A percentile compares a stretch with the other conserved stretches of the same genome.
Conservation (phyloP, 2,113 vertebrate genomes). For the Phalacrocorax aristotelis region DNA sequence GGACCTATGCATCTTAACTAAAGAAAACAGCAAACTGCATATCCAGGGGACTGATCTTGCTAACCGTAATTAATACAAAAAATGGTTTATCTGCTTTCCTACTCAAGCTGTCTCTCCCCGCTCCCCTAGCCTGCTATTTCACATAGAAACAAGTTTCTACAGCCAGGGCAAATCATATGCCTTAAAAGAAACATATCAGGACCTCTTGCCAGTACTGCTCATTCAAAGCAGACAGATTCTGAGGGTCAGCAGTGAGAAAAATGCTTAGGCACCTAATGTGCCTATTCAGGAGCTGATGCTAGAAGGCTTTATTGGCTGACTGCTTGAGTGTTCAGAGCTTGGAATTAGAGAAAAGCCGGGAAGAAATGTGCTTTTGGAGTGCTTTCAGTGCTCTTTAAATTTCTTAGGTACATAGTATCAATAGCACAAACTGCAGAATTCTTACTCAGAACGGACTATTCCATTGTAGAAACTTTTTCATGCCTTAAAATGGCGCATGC, state of each 20-base stretch:
- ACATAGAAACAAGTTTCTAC: background rate
- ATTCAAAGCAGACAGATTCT: background rate
- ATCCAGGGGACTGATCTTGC: background rate
- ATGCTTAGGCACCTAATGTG: background rate
- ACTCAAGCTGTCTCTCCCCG: background rate
- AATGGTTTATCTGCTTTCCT: background rate
- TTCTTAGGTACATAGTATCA: background rate
- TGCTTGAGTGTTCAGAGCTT: background rate
- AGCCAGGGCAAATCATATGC: background rate
- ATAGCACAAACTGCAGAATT: slow-evolving; percentile 17
- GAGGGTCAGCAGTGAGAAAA: background rate
- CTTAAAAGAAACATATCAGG: background rate
- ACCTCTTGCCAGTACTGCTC: background rate
- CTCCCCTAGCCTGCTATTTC: background rate
- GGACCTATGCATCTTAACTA: background rate
- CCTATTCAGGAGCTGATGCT: slow-evolving; percentile 47
- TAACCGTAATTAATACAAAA: background rate
- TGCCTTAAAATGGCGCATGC: slow-evolving; percentile 26
- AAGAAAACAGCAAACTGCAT: background rate
- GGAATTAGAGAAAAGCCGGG: slow-evolving; percentile 44
- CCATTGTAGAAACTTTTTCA: background rate
- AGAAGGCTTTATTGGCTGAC: slow-evolving; percentile 44
- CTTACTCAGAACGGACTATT: background rate
- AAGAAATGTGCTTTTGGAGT: slow-evolving; percentile 35
- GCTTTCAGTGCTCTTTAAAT: slow-evolving; percentile 33